These are phyloP conservation scores for Aeoliscus strigatus DNA, from an alignment of 2,797 vertebrate species.

Conservation along the genomic window DNA sequence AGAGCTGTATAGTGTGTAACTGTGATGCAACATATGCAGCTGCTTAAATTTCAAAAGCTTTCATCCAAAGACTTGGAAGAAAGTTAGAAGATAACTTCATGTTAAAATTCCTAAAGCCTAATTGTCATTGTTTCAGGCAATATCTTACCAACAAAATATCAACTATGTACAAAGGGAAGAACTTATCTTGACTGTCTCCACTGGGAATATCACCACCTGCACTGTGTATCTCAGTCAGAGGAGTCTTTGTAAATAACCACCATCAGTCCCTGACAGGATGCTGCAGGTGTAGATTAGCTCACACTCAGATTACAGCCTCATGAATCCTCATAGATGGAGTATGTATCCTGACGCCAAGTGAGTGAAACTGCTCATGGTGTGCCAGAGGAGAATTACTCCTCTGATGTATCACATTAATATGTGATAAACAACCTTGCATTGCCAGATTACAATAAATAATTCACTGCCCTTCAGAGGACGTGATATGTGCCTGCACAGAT, in stretches of 20 bases:
- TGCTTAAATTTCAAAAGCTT: too few species aligned
- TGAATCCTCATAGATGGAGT: slow-evolving; percentile 71
- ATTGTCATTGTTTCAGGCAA: slow-evolving; percentile 14
- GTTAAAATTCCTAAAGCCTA: slow-evolving; percentile 11
- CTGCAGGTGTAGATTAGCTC: slow-evolving; percentile 68
- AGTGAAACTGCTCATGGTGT: slow-evolving; percentile 63
- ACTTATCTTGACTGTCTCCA: slow-evolving; percentile 26
- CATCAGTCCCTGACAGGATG: slow-evolving; percentile 42
- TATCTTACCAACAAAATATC: slow-evolving; percentile 11
- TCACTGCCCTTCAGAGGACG: slow-evolving; percentile 75
- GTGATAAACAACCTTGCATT: slow-evolving; percentile 80
- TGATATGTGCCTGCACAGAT: slow-evolving; percentile 71
- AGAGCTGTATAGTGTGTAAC: too few species aligned
- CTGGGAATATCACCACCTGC: slow-evolving; percentile 44
- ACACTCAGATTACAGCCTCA: slow-evolving; percentile 63
- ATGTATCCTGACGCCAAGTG: slow-evolving; percentile 53
- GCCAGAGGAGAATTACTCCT: slow-evolving; percentile 73
- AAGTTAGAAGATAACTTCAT: slow-evolving; percentile 15
- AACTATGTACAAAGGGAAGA: slow-evolving; percentile 27
- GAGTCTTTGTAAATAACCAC: slow-evolving; percentile 50
- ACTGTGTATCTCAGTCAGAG: slow-evolving; percentile 47
- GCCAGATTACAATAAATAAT: slow-evolving; percentile 82
- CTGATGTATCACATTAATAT: slow-evolving; percentile 81
- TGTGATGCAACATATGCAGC: too few species aligned
- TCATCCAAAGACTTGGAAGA: too few species aligned